phyloP scores from a whole-genome alignment of 1,140 invertebrate genomes.

The Drosophila saltans region DNA sequence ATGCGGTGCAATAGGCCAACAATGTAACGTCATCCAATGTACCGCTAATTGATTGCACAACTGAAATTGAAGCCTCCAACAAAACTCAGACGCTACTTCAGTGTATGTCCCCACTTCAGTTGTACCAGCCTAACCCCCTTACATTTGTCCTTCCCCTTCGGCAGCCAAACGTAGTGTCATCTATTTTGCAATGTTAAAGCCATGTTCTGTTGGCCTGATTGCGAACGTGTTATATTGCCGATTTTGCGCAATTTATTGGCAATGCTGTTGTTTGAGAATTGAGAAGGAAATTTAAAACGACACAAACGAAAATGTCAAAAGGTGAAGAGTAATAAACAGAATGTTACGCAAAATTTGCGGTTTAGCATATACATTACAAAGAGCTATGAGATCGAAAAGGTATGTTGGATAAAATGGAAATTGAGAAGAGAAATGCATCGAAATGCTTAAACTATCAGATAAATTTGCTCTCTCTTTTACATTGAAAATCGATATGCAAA shows the following conservation, averaged over 20 bases:
- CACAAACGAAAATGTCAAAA: slow-evolving; percentile 3
- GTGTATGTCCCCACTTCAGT: too few relatives aligned
- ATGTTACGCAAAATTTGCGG: not conserved
- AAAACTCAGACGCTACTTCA: not conserved
- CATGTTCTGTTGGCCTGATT: not conserved
- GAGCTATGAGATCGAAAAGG: not conserved
- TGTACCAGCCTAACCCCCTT: not conserved
- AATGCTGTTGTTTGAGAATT: not conserved
- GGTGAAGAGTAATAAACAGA: slow-evolving; percentile 2
- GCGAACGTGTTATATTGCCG: slow-evolving; percentile 7
- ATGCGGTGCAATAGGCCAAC: not conserved
- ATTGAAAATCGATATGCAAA: too few relatives aligned
- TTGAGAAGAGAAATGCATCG: too few relatives aligned
- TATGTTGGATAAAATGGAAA: not conserved
- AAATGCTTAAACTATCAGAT: too few relatives aligned
- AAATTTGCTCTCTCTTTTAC: too few relatives aligned
- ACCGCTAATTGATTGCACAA: slow-evolving; percentile 45
- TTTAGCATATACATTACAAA: not conserved
- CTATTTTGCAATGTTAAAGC: slow-evolving; percentile 1
- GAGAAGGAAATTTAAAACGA: slow-evolving; percentile 11
- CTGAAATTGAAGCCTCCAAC: not conserved
- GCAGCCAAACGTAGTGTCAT: not conserved
- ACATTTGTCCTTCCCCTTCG: not conserved
- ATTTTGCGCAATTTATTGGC: slow-evolving; percentile 11
- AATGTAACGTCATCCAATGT: not conserved